Percentiles rank a stretch among this genome's conserved stretches.
Evolutionary conservation across 2,113 vertebrate species (phyloP).

Genomic region (Hydropotes inermis): DNA sequence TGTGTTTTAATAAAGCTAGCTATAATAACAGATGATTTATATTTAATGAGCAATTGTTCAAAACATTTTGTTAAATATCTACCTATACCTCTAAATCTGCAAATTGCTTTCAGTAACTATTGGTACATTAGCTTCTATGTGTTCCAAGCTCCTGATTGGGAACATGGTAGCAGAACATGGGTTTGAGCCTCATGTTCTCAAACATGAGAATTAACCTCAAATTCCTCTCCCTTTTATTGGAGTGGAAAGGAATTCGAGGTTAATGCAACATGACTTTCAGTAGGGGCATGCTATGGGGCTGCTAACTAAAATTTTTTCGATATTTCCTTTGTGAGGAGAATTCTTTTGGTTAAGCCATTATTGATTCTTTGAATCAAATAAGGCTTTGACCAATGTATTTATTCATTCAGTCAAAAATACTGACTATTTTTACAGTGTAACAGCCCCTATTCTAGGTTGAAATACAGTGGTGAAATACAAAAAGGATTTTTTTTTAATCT

Average conservation of each 20-base stretch:
- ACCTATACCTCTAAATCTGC: background rate
- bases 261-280: background rate
- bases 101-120: background rate
- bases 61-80: background rate
- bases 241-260: background rate
- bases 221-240: background rate
- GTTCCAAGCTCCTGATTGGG: background rate
- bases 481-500: background rate
- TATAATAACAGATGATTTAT: background rate
- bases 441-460: background rate
- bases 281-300: background rate
- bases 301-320: background rate
- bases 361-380: background rate
- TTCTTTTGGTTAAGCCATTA: background rate
- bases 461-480: background rate
- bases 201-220: no score
- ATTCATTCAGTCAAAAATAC: background rate
- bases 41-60: background rate
- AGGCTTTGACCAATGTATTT: background rate
- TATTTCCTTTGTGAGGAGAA: background rate
- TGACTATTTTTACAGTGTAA: background rate
- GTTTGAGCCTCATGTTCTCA: no score
- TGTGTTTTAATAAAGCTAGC: conserved; percentile 9
- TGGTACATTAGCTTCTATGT: background rate
- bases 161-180: background rate